Evolutionary conservation across 1,140 invertebrate species (phyloP).

Genomic region (Leptinotarsa texana): DNA sequence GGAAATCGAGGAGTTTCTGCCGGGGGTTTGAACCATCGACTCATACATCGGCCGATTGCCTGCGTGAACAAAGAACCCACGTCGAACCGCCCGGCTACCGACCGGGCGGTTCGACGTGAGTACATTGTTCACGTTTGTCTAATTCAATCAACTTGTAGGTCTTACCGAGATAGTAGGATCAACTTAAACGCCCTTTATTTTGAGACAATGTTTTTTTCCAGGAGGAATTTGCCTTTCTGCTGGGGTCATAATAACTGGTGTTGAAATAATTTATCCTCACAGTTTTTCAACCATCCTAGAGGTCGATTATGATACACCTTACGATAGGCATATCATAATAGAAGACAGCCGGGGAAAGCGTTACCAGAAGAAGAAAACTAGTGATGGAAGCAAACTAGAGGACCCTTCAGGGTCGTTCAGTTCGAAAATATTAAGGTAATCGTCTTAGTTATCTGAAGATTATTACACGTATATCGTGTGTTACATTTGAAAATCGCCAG

Average conservation of each 20-base stretch:
- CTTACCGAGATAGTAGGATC: too few relatives aligned
- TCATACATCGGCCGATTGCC: too few relatives aligned
- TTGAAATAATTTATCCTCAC: conserved; percentile 87
- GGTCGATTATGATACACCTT: conserved; percentile 92
- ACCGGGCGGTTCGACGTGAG: too few relatives aligned
- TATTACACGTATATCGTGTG: conserved; percentile 29
- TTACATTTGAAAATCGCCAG: not conserved
- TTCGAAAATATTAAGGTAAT: conserved; percentile 63
- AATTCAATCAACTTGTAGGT: too few relatives aligned
- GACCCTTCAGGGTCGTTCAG: conserved; percentile 64
- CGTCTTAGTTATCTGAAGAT: too few relatives aligned
- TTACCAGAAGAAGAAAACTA: conserved; percentile 63
- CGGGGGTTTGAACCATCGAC: too few relatives aligned
- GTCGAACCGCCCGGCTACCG: too few relatives aligned
- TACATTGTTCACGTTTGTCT: too few relatives aligned
- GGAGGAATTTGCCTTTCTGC: conserved; percentile 74
- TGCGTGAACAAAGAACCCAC: too few relatives aligned
- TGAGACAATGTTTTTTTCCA: conserved; percentile 54
- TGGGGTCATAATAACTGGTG: conserved; percentile 76
- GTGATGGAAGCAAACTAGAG: conserved; percentile 62
- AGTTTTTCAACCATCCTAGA: conserved; percentile 90
- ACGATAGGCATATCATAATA: conserved; percentile 88
- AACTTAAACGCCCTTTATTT: too few relatives aligned
- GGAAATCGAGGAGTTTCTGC: too few relatives aligned
- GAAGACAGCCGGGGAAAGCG: conserved; percentile 83